These are phyloP conservation scores for Chauna torquata DNA, from an alignment of 2,113 vertebrate genomes.

Conservation along the genomic window DNA sequence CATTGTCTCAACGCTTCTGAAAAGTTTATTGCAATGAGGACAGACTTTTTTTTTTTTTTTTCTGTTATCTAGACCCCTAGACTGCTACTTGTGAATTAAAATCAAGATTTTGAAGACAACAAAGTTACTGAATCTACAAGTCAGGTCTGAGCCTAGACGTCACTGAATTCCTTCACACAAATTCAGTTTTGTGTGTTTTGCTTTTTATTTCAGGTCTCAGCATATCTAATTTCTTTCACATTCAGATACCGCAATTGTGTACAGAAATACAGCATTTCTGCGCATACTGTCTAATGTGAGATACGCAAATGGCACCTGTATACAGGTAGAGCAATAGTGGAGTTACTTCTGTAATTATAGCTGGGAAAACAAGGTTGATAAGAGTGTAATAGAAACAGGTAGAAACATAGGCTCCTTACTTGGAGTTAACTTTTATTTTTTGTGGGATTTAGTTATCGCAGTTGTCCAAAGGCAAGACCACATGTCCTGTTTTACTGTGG, in stretches of 20 bases:
- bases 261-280: background rate
- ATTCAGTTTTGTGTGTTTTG: background rate
- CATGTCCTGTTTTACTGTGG: background rate
- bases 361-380: background rate
- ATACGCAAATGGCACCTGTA: background rate
- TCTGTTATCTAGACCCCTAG: background rate
- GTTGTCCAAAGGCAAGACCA: background rate
- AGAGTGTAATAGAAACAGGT: background rate
- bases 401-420: background rate
- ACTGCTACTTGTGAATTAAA: background rate
- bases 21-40: background rate
- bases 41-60: background rate
- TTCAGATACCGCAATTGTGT: conserved; percentile 1
- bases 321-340: background rate
- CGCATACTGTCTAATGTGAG: background rate
- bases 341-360: background rate
- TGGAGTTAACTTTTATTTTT: background rate
- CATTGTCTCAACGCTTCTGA: background rate
- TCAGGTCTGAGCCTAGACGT: background rate
- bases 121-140: background rate
- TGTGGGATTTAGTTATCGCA: background rate
- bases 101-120: background rate
- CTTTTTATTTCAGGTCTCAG: background rate
- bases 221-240: conserved; percentile 2
- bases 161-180: background rate